Conservation (phyloP, 2,797 vertebrate species). For the Spatula versicolor region DNA sequence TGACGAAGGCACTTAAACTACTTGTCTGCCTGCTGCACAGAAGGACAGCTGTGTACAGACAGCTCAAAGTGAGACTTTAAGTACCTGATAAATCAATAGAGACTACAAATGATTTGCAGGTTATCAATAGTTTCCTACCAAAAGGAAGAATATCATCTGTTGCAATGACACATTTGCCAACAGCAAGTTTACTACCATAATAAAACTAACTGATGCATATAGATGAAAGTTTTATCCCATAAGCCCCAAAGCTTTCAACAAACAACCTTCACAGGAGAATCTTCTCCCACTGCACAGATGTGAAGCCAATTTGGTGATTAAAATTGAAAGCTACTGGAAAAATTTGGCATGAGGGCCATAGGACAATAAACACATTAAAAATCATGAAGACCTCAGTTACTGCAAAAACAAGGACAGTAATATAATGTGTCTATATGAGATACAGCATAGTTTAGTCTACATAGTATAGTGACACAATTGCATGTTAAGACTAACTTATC, state of each 20-base stretch:
- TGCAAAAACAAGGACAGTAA: neutral
- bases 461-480: neutral
- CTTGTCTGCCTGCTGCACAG: neutral
- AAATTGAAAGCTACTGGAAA: neutral
- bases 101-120: neutral
- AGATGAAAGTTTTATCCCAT: neutral
- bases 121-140: conserved; percentile 3
- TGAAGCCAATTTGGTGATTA: neutral
- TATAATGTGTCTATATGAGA: neutral
- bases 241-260: neutral
- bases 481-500: neutral
- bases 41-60: neutral
- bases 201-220: neutral
- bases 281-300: neutral
- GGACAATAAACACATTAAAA: neutral
- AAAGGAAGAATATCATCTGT: neutral
- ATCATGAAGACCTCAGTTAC: neutral
- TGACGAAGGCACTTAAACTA: neutral
- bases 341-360: neutral
- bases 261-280: conserved; percentile 5
- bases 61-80: neutral
- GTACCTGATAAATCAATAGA: neutral
- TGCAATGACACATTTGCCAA: neutral
- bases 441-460: neutral
- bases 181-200: neutral